Evolutionary conservation across 1,140 invertebrate species (phyloP), one percentile per base, ranked within the genome.

Genomic region (Neoseiulus cucumeris): DNA sequence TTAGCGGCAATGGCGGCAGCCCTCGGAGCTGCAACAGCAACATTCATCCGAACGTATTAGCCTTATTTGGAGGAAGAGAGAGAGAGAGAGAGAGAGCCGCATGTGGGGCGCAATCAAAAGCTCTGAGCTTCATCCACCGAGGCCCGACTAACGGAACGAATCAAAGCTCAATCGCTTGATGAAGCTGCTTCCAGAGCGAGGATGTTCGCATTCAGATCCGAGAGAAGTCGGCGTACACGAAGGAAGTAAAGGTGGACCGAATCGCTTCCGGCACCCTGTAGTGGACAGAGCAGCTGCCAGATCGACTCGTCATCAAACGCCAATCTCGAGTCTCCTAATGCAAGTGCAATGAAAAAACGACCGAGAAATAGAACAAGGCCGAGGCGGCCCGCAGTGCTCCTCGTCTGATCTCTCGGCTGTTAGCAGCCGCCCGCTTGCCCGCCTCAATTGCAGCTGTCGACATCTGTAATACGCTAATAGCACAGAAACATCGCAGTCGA

Each of bases 381-480:
- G 51, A 25, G 7, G 28, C 18, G 18, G 14, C 7, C 20, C 18
- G 45, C 28, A 7, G 45, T 18, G n/a, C 42, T 12, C 42, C 45
- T 7, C 45, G 20, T 18, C 14, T 47, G 7, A 47, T 14, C 2
- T 25, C 14, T 17, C 51, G 22, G 51, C 51, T 20, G 14, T 17
- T 29, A 17, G 17, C 4, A 25, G 22, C 33, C 22, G 1, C 17
- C 25, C 25, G 17, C 25, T 25, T 14, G 25, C 14, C 25, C 25
- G 51, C 51, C 22, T 59, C 22, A 59, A 59, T 25, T 17, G 2
- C 51, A 59, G 22, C 51, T 59, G 51, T 33, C 51, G 14, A 59
- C 51, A 59, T 59, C 51, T 17, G 51, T 59, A 59, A 59, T 59
- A 59, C 51, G 51, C 33, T 59, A 59, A 59, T 25, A 59, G 22